These are phyloP conservation scores for Aradophagus sp. DNA, from an alignment of 1,140 invertebrate species.

Conservation along the genomic window DNA sequence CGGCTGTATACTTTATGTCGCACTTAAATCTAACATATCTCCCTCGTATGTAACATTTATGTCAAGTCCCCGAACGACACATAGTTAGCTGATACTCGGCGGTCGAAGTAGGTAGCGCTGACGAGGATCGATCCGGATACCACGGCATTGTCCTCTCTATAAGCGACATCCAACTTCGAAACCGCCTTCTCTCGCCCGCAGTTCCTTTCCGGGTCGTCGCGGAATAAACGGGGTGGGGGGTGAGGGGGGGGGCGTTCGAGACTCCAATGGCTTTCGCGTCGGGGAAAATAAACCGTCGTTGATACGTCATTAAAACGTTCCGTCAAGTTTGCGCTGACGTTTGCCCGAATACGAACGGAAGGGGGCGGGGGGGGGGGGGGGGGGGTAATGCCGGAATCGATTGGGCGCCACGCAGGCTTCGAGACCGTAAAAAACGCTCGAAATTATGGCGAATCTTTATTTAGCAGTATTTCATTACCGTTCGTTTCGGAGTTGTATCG, in stretches of 20 bases:
- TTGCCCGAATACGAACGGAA: neutral
- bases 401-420: no score
- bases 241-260: neutral
- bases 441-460: no score
- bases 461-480: no score
- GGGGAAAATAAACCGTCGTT: no score
- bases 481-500: no score
- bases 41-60: no score
- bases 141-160: slow-evolving; percentile 56
- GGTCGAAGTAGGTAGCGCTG: slow-evolving; percentile 49
- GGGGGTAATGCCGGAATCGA: slow-evolving; percentile 6
- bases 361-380: neutral
- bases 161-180: slow-evolving; percentile 53
- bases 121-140: slow-evolving; percentile 52
- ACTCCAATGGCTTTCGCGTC: neutral
- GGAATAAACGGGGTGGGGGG: neutral
- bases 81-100: slow-evolving; percentile 45
- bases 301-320: slow-evolving; percentile 46
- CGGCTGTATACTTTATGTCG: no score
- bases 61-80: no score
- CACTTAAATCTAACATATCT: no score
- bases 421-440: no score
- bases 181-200: slow-evolving; percentile 38
- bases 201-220: slow-evolving; percentile 18
- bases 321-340: slow-evolving; percentile 24